A percentile compares a stretch with the other conserved stretches of the same genome.
phyloP scores from a whole-genome alignment of 2,797 vertebrate species.

The Acrossocheilus wenchowensis region DNA sequence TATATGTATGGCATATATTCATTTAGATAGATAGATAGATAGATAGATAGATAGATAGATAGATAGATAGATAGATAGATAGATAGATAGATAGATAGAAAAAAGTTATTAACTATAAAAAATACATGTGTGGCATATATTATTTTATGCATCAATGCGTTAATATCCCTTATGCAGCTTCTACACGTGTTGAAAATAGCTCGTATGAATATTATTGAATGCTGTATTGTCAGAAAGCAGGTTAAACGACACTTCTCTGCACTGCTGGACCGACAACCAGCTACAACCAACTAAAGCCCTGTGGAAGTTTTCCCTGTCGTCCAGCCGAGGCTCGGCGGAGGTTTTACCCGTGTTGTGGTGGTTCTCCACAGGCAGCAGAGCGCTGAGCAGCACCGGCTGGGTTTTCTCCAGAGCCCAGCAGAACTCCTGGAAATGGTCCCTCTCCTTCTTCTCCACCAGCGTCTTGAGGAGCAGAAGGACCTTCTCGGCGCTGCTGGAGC shows the following conservation, averaged over 20 bases:
- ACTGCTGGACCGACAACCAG: background rate
- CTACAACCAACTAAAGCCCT: background rate
- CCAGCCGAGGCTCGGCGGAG: background rate
- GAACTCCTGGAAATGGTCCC: constrained; percentile 90
- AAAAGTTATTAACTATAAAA: background rate
- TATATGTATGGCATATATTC: background rate
- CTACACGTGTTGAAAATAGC: background rate
- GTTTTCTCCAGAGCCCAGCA: constrained; percentile 90
- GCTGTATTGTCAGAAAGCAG: background rate
- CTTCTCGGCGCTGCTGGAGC: constrained; percentile 79
- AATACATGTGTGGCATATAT: background rate
- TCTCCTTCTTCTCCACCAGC: constrained; percentile 86
- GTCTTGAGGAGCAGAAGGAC: constrained; percentile 88
- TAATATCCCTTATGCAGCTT: background rate
- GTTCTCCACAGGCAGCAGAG: constrained; percentile 78
- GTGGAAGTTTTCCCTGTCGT: background rate
- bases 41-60: background rate
- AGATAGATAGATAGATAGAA: background rate
- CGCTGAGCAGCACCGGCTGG: constrained; percentile 87
- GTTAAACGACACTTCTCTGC: background rate
- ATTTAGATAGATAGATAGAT: background rate
- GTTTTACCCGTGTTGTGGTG: constrained; percentile 72
- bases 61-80: background rate
- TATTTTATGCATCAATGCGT: background rate
- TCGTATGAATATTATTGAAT: background rate